phyloP scores from a whole-genome alignment of 2,888 invertebrate genomes.

The Drosophila percnosoma region DNA sequence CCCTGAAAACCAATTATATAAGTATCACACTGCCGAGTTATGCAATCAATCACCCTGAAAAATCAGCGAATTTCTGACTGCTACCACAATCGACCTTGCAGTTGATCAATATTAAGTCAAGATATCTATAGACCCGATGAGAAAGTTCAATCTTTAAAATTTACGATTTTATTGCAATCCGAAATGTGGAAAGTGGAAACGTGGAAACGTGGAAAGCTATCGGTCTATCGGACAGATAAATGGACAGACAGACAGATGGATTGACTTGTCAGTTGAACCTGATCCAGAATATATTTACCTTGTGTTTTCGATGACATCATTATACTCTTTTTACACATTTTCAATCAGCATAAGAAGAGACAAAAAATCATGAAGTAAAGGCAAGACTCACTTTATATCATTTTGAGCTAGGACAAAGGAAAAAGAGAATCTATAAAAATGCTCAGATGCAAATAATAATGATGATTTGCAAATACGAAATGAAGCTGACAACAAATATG shows the following conservation, averaged over 20 bases:
- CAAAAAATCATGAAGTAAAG: slow-evolving; percentile 12
- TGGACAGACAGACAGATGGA: not conserved
- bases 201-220: not conserved
- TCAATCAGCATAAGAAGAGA: slow-evolving; percentile 7
- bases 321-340: not conserved
- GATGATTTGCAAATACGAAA: slow-evolving; percentile 80
- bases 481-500: slow-evolving; percentile 39
- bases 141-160: not conserved
- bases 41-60: not conserved
- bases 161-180: not conserved
- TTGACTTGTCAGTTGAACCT: not conserved
- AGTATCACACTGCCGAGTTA: not conserved
- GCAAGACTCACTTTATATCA: slow-evolving; percentile 53
- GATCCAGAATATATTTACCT: not conserved
- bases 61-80: not conserved
- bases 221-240: not conserved
- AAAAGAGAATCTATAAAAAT: slow-evolving; percentile 44
- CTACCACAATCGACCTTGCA: not conserved
- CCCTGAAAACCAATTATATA: not conserved
- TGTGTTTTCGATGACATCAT: not conserved
- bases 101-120: not conserved
- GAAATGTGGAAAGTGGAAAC: not conserved
- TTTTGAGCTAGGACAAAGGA: slow-evolving; percentile 2
- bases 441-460: slow-evolving; percentile 74
- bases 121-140: not conserved